These are phyloP conservation scores for Limnephilus rhombicus DNA, from an alignment of 2,888 invertebrate genomes.

Conservation along the genomic window DNA sequence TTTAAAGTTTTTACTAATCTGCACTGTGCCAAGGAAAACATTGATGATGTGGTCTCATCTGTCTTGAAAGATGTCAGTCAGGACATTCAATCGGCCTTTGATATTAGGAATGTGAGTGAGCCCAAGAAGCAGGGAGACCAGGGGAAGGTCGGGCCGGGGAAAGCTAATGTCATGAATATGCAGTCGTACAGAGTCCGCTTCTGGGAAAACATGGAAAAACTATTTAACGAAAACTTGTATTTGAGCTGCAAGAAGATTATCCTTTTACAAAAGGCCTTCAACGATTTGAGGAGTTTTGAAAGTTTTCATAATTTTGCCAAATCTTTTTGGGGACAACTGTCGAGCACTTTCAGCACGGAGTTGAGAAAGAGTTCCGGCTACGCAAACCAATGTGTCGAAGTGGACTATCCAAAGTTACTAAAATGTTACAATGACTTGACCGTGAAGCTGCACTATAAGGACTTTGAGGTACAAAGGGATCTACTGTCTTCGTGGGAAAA, in stretches of 20 bases:
- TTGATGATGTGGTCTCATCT: conserved; percentile 76
- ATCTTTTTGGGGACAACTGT: conserved; percentile 80
- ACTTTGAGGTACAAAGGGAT: conserved; percentile 79
- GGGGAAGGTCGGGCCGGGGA: conserved; percentile 74
- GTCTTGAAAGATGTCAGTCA: conserved; percentile 77
- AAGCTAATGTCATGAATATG: conserved; percentile 77
- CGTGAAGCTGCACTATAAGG: conserved; percentile 81
- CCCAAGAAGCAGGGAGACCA: conserved; percentile 73
- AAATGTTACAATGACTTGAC: conserved; percentile 88
- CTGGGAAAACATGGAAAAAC: conserved; percentile 93
- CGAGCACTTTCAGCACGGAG: conserved; percentile 74
- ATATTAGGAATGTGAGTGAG: conserved; percentile 73
- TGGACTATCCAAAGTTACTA: conserved; percentile 92
- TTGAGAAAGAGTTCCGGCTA: conserved; percentile 77
- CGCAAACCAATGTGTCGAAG: conserved; percentile 90
- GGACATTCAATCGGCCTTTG: conserved; percentile 76
- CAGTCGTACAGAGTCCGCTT: conserved; percentile 80
- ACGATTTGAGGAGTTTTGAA: conserved; percentile 76
- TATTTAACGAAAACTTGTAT: conserved; percentile 87
- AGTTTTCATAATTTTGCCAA: conserved; percentile 76
- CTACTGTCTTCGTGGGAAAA: conserved; percentile 87
- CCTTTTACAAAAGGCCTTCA: conserved; percentile 76
- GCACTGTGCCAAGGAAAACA: conserved; percentile 77
- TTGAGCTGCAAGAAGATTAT: conserved; percentile 84
- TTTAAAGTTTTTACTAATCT: conserved; percentile 77